Evolutionary conservation across 2,113 vertebrate species (phyloP).

Genomic region (Anas platyrhynchos): DNA sequence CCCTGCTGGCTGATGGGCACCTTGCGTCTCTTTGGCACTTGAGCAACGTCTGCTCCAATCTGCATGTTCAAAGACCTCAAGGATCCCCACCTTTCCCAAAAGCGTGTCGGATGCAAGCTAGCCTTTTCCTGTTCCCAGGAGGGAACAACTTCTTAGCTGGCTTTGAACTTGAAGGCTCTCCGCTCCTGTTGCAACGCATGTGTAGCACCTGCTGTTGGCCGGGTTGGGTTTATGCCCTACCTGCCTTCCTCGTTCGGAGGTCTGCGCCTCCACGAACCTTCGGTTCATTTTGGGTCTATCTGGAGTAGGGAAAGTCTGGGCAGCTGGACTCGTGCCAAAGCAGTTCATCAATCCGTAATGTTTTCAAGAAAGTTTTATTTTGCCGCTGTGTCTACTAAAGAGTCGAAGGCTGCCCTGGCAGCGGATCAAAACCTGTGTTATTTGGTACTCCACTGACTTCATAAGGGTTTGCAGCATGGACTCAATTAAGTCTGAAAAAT

Average conservation of each 20-base stretch:
- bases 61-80: background rate
- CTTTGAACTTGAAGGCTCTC: background rate
- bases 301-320: constrained; percentile 63
- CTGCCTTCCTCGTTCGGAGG: background rate
- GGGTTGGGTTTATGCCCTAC: background rate
- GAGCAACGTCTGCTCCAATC: background rate
- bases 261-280: constrained; percentile 42
- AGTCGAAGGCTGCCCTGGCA: constrained; percentile 65
- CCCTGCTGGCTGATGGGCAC: background rate
- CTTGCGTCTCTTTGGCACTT: background rate
- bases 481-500: constrained; percentile 64
- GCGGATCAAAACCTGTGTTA: constrained; percentile 71
- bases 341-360: constrained; percentile 74
- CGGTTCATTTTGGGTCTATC: constrained; percentile 52
- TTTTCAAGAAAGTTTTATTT: constrained; percentile 80
- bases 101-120: background rate
- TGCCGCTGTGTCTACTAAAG: constrained; percentile 60
- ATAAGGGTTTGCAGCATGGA: constrained; percentile 62
- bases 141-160: background rate
- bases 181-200: constrained; percentile 23
- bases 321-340: constrained; percentile 69
- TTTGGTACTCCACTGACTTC: constrained; percentile 63
- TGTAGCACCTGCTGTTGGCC: background rate
- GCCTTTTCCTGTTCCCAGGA: background rate
- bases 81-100: background rate